These are phyloP conservation scores for Sebastes hubbsi DNA, from an alignment of 2,797 vertebrate genomes.

Conservation along the genomic window DNA sequence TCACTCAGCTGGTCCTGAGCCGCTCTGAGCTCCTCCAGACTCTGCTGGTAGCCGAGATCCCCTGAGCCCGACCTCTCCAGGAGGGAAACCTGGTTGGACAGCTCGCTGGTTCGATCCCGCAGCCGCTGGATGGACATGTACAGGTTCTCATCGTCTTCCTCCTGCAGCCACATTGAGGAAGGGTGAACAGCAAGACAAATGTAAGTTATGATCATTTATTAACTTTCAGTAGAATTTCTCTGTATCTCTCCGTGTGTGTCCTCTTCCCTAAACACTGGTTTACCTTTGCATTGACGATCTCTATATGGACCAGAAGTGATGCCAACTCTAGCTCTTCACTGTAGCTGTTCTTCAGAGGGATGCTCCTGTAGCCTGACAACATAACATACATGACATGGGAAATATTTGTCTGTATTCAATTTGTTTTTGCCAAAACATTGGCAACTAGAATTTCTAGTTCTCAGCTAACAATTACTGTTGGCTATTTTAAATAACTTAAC, in stretches of 20 bases:
- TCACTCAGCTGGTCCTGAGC: slow-evolving; percentile 88
- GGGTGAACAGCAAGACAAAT: background rate
- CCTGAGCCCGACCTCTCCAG: slow-evolving; percentile 83
- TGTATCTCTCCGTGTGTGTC: too few relatives aligned
- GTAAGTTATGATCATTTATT: background rate
- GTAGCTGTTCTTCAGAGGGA: slow-evolving; percentile 97
- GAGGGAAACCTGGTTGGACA: slow-evolving; percentile 86
- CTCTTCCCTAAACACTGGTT: background rate
- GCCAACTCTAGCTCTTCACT: slow-evolving; percentile 94
- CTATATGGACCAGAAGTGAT: slow-evolving; percentile 91
- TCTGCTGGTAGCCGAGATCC: slow-evolving; percentile 87
- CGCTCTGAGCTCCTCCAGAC: slow-evolving; percentile 85
- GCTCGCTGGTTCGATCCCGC: slow-evolving; percentile 86
- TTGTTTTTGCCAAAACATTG: too few relatives aligned
- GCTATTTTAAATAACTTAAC: background rate
- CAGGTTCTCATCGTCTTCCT: slow-evolving; percentile 90
- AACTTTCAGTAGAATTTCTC: background rate
- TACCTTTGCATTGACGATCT: slow-evolving; percentile 91
- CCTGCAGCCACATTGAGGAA: slow-evolving; percentile 65
- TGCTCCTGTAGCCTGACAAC: slow-evolving; percentile 89
- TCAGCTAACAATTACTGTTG: too few relatives aligned
- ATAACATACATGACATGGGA: background rate
- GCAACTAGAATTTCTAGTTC: too few relatives aligned
- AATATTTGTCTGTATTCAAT: too few relatives aligned
- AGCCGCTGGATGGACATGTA: slow-evolving; percentile 90